Evolutionary conservation across 2,797 vertebrate species (phyloP).

Genomic region (Apogon hyalosoma): DNA sequence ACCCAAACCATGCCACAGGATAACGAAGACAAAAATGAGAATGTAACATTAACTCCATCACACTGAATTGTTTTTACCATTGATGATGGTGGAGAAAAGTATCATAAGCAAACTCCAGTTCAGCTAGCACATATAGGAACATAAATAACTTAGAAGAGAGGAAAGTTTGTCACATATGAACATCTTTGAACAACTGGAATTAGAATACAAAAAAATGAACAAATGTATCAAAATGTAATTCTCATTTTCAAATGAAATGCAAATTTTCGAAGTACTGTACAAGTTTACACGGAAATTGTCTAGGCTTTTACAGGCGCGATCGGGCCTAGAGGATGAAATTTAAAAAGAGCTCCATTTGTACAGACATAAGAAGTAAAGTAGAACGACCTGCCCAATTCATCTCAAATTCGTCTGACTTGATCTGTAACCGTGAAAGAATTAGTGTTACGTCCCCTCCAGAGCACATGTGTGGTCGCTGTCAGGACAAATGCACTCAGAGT

Average conservation of each 20-base stretch:
- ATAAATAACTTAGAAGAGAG: conserved; percentile 80
- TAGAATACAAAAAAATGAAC: conserved; percentile 87
- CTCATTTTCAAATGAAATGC: conserved; percentile 87
- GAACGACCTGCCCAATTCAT: conserved; percentile 51
- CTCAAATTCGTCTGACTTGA: conserved; percentile 40
- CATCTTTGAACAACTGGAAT: conserved; percentile 83
- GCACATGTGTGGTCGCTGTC: conserved; percentile 47
- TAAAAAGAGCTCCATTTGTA: conserved; percentile 77
- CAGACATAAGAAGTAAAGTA: conserved; percentile 77
- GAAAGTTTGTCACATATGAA: conserved; percentile 77
- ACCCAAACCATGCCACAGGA: conserved; percentile 94
- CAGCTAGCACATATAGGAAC: conserved; percentile 86
- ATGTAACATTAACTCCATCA: conserved; percentile 85
- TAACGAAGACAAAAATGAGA: conserved; percentile 87
- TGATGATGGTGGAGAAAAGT: conserved; percentile 88
- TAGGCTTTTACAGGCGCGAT: conserved; percentile 48
- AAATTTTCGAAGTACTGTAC: conserved; percentile 94
- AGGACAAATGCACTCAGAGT: conserved; percentile 47
- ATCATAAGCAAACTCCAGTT: conserved; percentile 88
- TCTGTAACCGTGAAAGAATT: conserved; percentile 32
- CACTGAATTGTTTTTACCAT: conserved; percentile 89
- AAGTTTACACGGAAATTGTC: conserved; percentile 94
- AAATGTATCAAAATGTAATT: conserved; percentile 97
- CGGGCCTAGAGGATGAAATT: conserved; percentile 54
- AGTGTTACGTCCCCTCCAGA: conserved; percentile 56